These are phyloP conservation scores for Gallinago stenura DNA, from an alignment of 2,797 vertebrate genomes.

Conservation along the genomic window DNA sequence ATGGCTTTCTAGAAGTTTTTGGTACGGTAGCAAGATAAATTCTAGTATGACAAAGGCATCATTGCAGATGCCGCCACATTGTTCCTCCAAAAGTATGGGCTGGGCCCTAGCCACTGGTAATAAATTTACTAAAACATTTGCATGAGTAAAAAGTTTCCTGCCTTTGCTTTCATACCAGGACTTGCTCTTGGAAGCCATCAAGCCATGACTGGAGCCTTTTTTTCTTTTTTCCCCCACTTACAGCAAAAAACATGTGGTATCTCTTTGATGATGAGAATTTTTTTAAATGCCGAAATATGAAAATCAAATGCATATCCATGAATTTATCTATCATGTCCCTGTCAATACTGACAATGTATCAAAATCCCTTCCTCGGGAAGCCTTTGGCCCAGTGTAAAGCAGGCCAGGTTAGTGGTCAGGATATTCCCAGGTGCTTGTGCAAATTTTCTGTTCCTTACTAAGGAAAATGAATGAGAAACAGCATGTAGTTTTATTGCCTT, in stretches of 20 bases:
- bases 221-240: not conserved
- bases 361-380: not conserved
- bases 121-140: slow-evolving; percentile 18
- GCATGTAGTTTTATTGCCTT: not conserved
- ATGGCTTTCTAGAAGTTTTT: not conserved
- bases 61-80: not conserved
- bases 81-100: not conserved
- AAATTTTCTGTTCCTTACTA: not conserved
- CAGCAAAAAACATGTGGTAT: not conserved
- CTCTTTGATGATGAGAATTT: not conserved
- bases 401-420: not conserved
- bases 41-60: not conserved
- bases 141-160: not conserved
- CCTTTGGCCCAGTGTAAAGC: not conserved
- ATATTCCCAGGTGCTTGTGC: not conserved
- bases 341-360: not conserved
- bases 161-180: not conserved
- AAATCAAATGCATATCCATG: not conserved
- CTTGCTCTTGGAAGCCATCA: not conserved
- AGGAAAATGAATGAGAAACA: not conserved
- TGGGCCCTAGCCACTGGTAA: not conserved
- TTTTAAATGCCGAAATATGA: not conserved
- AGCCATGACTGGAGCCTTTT: not conserved
- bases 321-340: not conserved
- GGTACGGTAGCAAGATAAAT: not conserved